These are phyloP conservation scores for Palloptera scutellata DNA, from an alignment of 2,888 invertebrate genomes.

Conservation along the genomic window DNA sequence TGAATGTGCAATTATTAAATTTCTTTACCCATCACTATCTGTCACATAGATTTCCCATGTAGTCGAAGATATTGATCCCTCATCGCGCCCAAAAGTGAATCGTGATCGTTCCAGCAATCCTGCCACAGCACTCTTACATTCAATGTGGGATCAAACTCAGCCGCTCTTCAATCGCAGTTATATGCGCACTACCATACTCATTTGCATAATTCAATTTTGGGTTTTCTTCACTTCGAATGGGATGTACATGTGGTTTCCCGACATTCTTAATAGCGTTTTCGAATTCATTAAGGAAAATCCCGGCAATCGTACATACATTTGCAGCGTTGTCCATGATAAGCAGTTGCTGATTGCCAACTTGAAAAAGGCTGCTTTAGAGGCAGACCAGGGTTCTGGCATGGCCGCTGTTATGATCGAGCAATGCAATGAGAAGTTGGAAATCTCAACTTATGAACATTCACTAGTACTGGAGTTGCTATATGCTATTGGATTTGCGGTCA, in stretches of 20 bases:
- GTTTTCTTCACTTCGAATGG: slow-evolving; percentile 57
- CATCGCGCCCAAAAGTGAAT: slow-evolving; percentile 35
- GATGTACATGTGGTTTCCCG: slow-evolving; percentile 61
- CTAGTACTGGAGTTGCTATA: slow-evolving; percentile 51
- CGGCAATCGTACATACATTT: slow-evolving; percentile 49
- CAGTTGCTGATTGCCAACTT: slow-evolving; percentile 35
- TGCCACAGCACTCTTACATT: slow-evolving; percentile 41
- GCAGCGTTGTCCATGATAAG: slow-evolving; percentile 50
- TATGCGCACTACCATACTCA: slow-evolving; percentile 50
- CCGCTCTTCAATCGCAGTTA: slow-evolving; percentile 56
- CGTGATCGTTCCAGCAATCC: slow-evolving; percentile 31
- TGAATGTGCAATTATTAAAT: neutral
- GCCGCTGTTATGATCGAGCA: slow-evolving; percentile 21
- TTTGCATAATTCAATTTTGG: slow-evolving; percentile 56
- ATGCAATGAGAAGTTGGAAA: slow-evolving; percentile 52
- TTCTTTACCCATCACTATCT: neutral
- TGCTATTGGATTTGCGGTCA: slow-evolving; percentile 52
- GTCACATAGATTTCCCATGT: slow-evolving; percentile 41
- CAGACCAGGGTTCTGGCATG: slow-evolving; percentile 1
- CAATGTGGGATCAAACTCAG: slow-evolving; percentile 59
- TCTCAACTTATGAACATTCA: slow-evolving; percentile 52
- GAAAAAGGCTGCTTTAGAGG: slow-evolving; percentile 15
- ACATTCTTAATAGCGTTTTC: slow-evolving; percentile 56
- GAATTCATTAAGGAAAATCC: slow-evolving; percentile 51
- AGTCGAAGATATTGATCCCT: slow-evolving; percentile 45